phyloP scores from a whole-genome alignment of 2,888 invertebrate genomes.

The Eumerus sabulonum region DNA sequence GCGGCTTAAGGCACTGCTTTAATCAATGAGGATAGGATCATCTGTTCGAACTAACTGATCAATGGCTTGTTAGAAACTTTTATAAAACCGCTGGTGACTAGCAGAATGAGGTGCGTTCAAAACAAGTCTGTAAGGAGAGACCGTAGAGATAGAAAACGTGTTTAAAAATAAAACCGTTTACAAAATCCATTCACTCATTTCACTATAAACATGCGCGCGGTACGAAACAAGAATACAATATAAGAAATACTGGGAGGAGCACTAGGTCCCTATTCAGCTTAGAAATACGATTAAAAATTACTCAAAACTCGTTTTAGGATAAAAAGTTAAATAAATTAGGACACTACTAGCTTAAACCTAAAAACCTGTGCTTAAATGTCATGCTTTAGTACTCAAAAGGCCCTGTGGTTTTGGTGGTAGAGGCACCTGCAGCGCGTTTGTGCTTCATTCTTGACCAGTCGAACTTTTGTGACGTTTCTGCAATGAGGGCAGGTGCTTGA shows the following conservation, averaged over 20 bases:
- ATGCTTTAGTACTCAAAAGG: constrained; percentile 28
- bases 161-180: constrained; percentile 18
- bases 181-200: constrained; percentile 9
- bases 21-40: no score
- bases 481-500: constrained; percentile 69
- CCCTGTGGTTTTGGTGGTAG: background rate
- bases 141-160: constrained; percentile 31
- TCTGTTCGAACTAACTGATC: no score
- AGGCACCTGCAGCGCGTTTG: constrained; percentile 37
- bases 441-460: constrained; percentile 60
- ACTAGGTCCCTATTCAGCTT: constrained; percentile 24
- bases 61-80: no score
- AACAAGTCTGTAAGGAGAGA: constrained; percentile 7
- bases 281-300: constrained; percentile 23
- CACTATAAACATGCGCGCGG: constrained; percentile 14
- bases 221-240: constrained; percentile 36
- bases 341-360: constrained; percentile 25
- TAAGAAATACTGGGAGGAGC: constrained; percentile 60
- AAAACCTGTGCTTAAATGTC: constrained; percentile 3
- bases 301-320: constrained; percentile 26
- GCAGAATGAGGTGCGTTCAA: no score
- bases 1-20: no score
- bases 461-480: constrained; percentile 62
- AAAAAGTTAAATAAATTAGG: constrained; percentile 37
- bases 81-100: no score